phyloP scores from a whole-genome alignment of 2,888 invertebrate species.

The Andrena minutula region DNA sequence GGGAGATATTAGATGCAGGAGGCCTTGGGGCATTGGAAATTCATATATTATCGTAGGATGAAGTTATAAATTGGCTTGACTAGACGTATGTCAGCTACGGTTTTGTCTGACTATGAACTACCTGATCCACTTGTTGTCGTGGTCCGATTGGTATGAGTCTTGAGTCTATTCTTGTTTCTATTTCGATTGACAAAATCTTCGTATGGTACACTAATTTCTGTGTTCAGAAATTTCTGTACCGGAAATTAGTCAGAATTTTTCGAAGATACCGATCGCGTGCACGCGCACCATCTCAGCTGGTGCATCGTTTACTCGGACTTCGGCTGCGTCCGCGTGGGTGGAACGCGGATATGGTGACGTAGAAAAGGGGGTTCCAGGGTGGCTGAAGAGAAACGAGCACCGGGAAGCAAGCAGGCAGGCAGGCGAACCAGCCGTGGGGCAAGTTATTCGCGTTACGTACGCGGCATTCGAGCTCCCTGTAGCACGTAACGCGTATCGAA shows the following conservation, averaged over 20 bases:
- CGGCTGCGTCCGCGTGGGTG: conserved; percentile 33
- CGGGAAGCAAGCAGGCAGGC: conserved; percentile 13
- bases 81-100: too few relatives aligned
- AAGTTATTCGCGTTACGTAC: conserved; percentile 60
- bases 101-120: not conserved
- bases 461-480: conserved; percentile 52
- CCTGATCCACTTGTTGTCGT: not conserved
- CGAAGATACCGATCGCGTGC: conserved; percentile 4
- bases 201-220: not conserved
- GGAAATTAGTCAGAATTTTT: conserved; percentile 7
- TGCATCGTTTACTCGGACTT: conserved; percentile 26
- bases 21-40: conserved; percentile 3
- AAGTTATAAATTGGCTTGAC: not conserved
- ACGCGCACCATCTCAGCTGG: conserved; percentile 20
- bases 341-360: conserved; percentile 47
- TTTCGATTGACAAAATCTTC: not conserved
- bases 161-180: not conserved
- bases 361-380: conserved; percentile 22
- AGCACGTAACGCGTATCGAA: conserved; percentile 74
- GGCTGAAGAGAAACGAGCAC: conserved; percentile 38
- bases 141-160: not conserved
- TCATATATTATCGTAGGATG: not conserved
- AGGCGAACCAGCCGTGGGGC: conserved; percentile 39
- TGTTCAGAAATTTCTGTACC: not conserved
- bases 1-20: conserved; percentile 22